Evolutionary conservation across 2,113 vertebrate species (phyloP), one percentile per base, ranked within the genome.

Genomic region (Ailurus styani): DNA sequence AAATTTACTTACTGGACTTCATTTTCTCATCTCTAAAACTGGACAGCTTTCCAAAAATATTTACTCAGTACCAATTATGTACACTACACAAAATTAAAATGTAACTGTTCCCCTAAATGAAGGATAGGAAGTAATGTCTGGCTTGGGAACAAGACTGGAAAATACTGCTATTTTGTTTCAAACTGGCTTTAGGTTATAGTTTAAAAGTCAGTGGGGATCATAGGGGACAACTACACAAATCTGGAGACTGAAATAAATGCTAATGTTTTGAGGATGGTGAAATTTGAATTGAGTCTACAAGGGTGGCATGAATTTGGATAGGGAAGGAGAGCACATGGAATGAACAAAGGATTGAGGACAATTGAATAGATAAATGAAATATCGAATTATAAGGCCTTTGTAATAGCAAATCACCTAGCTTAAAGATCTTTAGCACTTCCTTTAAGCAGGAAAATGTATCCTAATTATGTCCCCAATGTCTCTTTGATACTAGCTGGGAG

Each of bases 11-110:
- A 27, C 23, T 55, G 3, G 2, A 50, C 31, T 95, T 96, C 1
- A 57, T 87, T 98, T 96, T 94, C 84, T 95, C 47, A 88, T 90
- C 6, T 72, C 34, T 93, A 66, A 82, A 87, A 66, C 10, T 72
- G 34, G 20, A 40, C 45, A 55, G 9, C 23, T 93, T 70, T 88
- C 40, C 27, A 90, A 94, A 95, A 95, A 40, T 75, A 82, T 91
- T 85, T 92, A 50, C 20, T 75, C 14, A 54, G 42, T 34, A 77
- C 25, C 31, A 79, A 11, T 77, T 84, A 70, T 91, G 42, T 40
- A 25, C 15, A 90, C 5, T 90, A 21, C 7, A 85, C 60, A 64
- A 93, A 90, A 97, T 81, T 95, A 81, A 85, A 87, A 73, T 40
- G 55, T 72, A 89, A 60, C 8, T 6, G 18, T 31, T 92, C 3